Evolutionary conservation across 2,888 invertebrate genomes (phyloP), one percentile per base, ranked within the genome.

Genomic region (Diplazon laetatorius): DNA sequence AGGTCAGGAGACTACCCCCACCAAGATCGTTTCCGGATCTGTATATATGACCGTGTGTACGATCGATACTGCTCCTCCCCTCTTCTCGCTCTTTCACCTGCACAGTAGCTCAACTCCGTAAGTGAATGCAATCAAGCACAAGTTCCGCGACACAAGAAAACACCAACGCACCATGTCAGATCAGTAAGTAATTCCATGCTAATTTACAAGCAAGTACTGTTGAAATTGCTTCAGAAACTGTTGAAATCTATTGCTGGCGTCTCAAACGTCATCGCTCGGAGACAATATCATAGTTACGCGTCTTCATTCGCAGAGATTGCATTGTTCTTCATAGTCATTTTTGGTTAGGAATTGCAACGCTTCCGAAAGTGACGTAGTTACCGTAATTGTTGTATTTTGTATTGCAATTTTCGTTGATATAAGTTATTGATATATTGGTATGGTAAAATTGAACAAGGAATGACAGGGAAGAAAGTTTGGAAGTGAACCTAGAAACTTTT

Each of bases 141-240:
- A 50, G 20, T 66, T 60, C 48, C 57, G 59, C 50, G 46, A 44
- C 30, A 16, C 30, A 50, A 63, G 60, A 50, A 59, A 50, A 44
- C 50, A 65, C 62, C 76, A 52, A 80, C 69, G 80, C 82, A 88
- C 80, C 70, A 89, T 89, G 89, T 89, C 89, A 83, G 89, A 89
- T 79, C 89, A 89, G 89, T 89, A 85, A 89, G 89, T 84, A 63
- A 66, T 82, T 81, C 82, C 59, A 20, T 46, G 18, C 4, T 20
- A 50, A 52, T 71, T 75, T 52, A 39, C 18, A 22, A 16, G 12
- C 9, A 22, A 62, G 66, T 46, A 80, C 70, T 50, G 52, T 42
- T 65, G 8, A 6, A 9, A 62, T 20, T 5, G 6, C 10, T 14
- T 60, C 8, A 25, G 37, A 68, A 52, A 0, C 5, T 18, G 0